These are phyloP conservation scores for Lochmaea crataegi DNA, from an alignment of 2,888 invertebrate species.

Conservation along the genomic window DNA sequence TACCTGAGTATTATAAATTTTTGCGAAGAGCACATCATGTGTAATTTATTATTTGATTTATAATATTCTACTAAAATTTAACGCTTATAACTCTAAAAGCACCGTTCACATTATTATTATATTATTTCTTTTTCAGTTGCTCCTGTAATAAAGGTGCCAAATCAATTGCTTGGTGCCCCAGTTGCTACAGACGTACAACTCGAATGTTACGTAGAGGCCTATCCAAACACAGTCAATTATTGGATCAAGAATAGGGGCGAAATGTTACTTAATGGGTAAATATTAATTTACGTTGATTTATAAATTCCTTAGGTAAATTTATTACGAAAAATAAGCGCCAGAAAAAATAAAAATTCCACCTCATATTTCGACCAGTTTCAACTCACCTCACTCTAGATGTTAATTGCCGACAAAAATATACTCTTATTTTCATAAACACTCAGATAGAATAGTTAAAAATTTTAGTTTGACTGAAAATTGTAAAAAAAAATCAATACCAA, in stretches of 20 bases:
- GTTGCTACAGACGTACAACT: conserved; percentile 86
- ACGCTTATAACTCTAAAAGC: not conserved
- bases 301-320: no score
- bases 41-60: no score
- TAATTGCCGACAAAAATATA: no score
- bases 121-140: conserved; percentile 73
- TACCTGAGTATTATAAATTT: no score
- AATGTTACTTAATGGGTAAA: conserved; percentile 85
- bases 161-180: conserved; percentile 89
- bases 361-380: no score
- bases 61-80: not conserved
- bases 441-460: no score
- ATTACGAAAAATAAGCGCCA: no score
- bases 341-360: no score
- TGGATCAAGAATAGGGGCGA: conserved; percentile 84
- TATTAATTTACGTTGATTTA: not conserved
- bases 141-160: conserved; percentile 89
- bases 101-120: not conserved
- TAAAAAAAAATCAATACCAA: not conserved
- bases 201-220: conserved; percentile 90
- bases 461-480: not conserved
- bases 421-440: no score
- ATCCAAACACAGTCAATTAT: conserved; percentile 82
- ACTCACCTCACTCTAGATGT: no score
- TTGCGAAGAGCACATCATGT: no score